These are phyloP conservation scores for Fringilla coelebs DNA, from an alignment of 2,797 vertebrate species.

Conservation along the genomic window DNA sequence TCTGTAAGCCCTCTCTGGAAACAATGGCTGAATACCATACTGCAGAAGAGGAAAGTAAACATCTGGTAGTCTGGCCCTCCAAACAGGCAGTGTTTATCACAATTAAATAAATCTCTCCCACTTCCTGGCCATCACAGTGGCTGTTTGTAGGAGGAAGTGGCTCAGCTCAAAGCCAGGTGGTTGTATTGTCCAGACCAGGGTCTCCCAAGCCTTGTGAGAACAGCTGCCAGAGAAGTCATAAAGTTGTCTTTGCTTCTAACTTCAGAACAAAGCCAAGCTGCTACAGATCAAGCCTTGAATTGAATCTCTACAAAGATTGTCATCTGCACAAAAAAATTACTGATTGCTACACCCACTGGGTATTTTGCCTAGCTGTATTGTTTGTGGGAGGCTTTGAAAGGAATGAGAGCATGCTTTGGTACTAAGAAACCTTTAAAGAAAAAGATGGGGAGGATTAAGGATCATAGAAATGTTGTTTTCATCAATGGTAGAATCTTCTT, in stretches of 20 bases:
- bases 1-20: neutral
- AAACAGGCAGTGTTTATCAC: neutral
- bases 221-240: neutral
- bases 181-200: neutral
- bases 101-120: neutral
- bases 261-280: neutral
- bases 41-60: neutral
- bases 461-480: neutral
- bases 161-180: neutral
- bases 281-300: neutral
- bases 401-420: neutral
- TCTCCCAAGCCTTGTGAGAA: neutral
- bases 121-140: neutral
- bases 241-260: neutral
- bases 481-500: neutral
- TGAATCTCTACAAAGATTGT: neutral
- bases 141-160: neutral
- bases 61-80: neutral
- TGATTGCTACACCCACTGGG: rapidly evolving
- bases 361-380: neutral
- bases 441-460: neutral
- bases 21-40: neutral
- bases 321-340: neutral
- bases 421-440: neutral
- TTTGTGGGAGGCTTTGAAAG: neutral